phyloP scores from a whole-genome alignment of 2,797 vertebrate species.

The Microcaecilia unicolor region DNA sequence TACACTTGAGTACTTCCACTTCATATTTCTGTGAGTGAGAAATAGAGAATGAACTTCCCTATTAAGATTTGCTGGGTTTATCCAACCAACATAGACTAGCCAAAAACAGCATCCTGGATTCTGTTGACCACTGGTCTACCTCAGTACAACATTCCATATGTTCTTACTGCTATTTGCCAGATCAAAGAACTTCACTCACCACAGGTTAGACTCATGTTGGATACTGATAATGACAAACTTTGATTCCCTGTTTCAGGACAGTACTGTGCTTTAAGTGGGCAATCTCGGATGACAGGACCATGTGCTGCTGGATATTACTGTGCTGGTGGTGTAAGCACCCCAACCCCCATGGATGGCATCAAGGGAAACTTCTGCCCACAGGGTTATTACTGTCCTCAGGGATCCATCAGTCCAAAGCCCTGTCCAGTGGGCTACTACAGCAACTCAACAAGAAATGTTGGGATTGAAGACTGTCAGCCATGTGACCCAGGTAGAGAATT shows the following conservation, averaged over 20 bases:
- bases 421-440: slow-evolving; percentile 70
- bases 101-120: too few relatives aligned
- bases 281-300: slow-evolving; percentile 42
- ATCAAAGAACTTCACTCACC: too few relatives aligned
- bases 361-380: slow-evolving; percentile 59
- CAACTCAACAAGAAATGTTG: slow-evolving; percentile 54
- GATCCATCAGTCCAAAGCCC: slow-evolving; percentile 51
- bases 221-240: too few relatives aligned
- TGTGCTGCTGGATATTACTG: slow-evolving; percentile 72
- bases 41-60: too few relatives aligned
- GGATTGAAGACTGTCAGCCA: slow-evolving; percentile 52
- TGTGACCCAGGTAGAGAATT: slow-evolving; percentile 78
- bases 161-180: too few relatives aligned
- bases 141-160: too few relatives aligned
- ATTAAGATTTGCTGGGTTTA: too few relatives aligned
- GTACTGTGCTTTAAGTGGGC: slow-evolving; percentile 59
- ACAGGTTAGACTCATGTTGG: too few relatives aligned
- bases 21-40: too few relatives aligned
- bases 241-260: slow-evolving; percentile 45
- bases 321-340: slow-evolving; percentile 40
- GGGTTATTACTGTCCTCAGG: slow-evolving; percentile 71
- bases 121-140: too few relatives aligned
- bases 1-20: too few relatives aligned
- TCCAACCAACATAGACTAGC: too few relatives aligned
- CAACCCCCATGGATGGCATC: slow-evolving; percentile 47